A percentile compares a stretch with the other conserved stretches of the same genome.
Conservation (phyloP, 2,888 invertebrate genomes). For the Oxytorus armatus region DNA sequence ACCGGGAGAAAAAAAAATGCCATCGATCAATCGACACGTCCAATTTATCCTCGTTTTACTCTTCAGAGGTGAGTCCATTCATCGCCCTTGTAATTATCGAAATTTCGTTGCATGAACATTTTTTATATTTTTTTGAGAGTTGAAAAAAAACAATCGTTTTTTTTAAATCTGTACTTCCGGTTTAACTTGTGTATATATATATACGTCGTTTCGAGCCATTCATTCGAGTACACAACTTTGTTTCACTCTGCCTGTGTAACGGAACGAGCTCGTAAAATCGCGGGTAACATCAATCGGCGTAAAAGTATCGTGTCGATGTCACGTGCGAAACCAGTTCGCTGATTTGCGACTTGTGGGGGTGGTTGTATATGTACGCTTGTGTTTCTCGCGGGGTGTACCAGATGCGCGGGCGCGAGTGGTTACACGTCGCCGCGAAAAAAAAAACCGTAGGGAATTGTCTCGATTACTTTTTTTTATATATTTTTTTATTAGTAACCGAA, state of each 20-base stretch:
- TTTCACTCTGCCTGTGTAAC: slow-evolving; percentile 11
- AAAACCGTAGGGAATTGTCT: slow-evolving; percentile 27
- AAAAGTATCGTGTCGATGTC: slow-evolving; percentile 54
- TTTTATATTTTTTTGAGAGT: too few relatives aligned
- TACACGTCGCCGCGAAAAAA: slow-evolving; percentile 44
- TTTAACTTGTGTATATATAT: too few relatives aligned
- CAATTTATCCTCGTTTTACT: slow-evolving; percentile 62
- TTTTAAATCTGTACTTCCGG: too few relatives aligned
- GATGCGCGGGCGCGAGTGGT: slow-evolving; percentile 38
- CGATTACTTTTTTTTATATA: not conserved
- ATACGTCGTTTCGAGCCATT: too few relatives aligned
- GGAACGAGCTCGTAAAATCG: slow-evolving; percentile 51
- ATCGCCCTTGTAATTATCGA: not conserved
- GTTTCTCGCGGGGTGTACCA: slow-evolving; percentile 15
- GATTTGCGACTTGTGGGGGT: slow-evolving; percentile 66
- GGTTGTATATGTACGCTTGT: not conserved
- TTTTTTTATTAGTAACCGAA: too few relatives aligned
- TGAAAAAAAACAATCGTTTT: too few relatives aligned
- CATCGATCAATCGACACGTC: slow-evolving; percentile 56
- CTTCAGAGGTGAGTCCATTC: slow-evolving; percentile 63
- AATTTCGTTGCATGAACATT: not conserved
- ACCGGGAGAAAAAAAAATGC: slow-evolving; percentile 59
- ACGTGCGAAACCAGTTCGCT: slow-evolving; percentile 57
- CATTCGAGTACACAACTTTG: not conserved
- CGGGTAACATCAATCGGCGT: slow-evolving; percentile 55